Conservation (phyloP, 2,888 invertebrate species). For the Gibbula magus region DNA sequence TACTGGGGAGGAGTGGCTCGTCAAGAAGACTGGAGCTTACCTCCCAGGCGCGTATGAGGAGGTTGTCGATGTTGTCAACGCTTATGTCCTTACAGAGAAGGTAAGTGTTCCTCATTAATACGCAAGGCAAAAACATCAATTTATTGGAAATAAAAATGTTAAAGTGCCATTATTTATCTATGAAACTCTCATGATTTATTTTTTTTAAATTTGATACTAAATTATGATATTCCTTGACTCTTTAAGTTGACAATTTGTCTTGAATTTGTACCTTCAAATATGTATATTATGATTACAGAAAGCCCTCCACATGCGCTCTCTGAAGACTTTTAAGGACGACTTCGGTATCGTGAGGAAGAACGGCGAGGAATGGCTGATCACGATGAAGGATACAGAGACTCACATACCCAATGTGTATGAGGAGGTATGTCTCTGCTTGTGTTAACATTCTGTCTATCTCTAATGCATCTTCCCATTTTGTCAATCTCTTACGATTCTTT, state of each 20-base stretch:
- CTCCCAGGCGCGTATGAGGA: conserved; percentile 78
- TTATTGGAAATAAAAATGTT: too few relatives aligned
- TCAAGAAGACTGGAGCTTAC: conserved; percentile 77
- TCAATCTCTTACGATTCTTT: too few relatives aligned
- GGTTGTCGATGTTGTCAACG: conserved; percentile 76
- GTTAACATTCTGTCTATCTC: background rate
- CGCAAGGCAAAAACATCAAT: too few relatives aligned
- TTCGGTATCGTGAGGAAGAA: conserved; percentile 75
- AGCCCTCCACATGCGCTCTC: conserved; percentile 76
- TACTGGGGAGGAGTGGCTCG: conserved; percentile 77
- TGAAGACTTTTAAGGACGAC: conserved; percentile 76
- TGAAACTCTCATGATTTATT: too few relatives aligned
- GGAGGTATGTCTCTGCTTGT: conserved; percentile 62
- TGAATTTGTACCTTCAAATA: too few relatives aligned
- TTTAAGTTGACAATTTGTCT: too few relatives aligned
- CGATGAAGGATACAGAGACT: conserved; percentile 76
- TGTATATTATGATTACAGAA: conserved; percentile 65
- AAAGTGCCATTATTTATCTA: too few relatives aligned
- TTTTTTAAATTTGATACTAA: too few relatives aligned
- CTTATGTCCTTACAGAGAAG: conserved; percentile 77
- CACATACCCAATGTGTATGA: conserved; percentile 78
- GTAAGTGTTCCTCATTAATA: conserved; percentile 48
- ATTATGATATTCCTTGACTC: too few relatives aligned
- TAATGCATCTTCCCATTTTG: too few relatives aligned
- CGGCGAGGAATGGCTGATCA: conserved; percentile 78